Conservation (phyloP, 2,888 invertebrate species). For the Leptarthrus brevirostris region DNA sequence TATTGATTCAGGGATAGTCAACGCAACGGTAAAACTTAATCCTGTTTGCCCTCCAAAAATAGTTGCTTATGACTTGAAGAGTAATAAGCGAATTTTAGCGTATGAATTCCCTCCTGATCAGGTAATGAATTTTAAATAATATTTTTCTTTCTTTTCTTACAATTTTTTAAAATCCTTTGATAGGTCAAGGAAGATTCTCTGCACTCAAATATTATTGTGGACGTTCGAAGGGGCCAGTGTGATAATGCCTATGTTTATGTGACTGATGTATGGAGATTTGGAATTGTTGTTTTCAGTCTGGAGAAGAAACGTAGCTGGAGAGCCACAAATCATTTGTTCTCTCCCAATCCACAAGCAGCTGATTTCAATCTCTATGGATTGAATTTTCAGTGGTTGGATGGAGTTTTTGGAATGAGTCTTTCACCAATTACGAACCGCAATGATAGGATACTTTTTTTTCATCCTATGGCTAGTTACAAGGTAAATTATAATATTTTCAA, state of each 20-base stretch:
- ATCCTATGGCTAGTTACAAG: conserved; percentile 83
- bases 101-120: conserved; percentile 75
- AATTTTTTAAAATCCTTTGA: too few species aligned
- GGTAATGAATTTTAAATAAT: conserved; percentile 60
- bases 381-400: conserved; percentile 85
- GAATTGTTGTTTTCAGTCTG: conserved; percentile 65
- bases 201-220: conserved; percentile 70
- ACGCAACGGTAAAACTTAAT: conserved; percentile 74
- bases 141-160: conserved; percentile 1
- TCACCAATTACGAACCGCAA: conserved; percentile 68
- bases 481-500: too few species aligned
- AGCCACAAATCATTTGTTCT: conserved; percentile 63
- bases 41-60: conserved; percentile 81
- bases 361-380: conserved; percentile 80
- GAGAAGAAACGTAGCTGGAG: conserved; percentile 64
- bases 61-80: conserved; percentile 77
- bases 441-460: conserved; percentile 80
- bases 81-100: conserved; percentile 72
- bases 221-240: conserved; percentile 70
- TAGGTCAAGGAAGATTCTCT: conserved; percentile 75
- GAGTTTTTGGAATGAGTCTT: conserved; percentile 80
- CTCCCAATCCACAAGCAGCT: conserved; percentile 69
- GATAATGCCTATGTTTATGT: conserved; percentile 72
- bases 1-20: conserved; percentile 81
- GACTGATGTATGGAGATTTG: conserved; percentile 75